Conservation (phyloP, 2,113 vertebrate species). For the Balaeniceps rex region DNA sequence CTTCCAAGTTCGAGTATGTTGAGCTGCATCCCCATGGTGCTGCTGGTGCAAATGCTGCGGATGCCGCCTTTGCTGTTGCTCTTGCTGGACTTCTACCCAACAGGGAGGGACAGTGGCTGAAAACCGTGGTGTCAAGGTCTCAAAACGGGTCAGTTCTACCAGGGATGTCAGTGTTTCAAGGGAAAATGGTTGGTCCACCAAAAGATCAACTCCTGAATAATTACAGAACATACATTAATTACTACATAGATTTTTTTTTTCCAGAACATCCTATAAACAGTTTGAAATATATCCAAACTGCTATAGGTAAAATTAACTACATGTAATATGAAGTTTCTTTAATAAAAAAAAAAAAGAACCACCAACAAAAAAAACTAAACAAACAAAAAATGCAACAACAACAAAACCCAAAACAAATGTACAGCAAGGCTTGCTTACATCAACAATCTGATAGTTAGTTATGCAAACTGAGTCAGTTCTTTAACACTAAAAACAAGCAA, state of each 20-base stretch:
- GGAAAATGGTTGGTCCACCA: conserved; percentile 91
- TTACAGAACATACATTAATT: not conserved
- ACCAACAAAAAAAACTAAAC: too few species aligned
- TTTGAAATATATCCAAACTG: not conserved
- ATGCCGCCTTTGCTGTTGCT: conserved; percentile 95
- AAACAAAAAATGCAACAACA: not conserved
- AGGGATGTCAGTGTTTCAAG: conserved; percentile 89
- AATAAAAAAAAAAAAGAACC: not conserved
- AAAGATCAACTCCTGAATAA: conserved; percentile 90
- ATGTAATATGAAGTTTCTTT: not conserved
- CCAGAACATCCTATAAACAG: not conserved
- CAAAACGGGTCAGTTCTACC: conserved; percentile 96
- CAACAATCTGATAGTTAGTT: too few species aligned
- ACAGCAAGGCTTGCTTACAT: too few species aligned
- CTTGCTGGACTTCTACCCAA: conserved; percentile 98
- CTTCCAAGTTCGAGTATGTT: conserved; percentile 98
- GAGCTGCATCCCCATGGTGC: conserved; percentile 96
- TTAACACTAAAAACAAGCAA: too few species aligned
- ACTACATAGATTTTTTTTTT: not conserved
- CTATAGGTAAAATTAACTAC: not conserved
- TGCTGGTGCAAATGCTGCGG: conserved; percentile 98
- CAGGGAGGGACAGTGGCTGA: conserved; percentile 97
- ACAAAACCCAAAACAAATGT: too few species aligned
- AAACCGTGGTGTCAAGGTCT: conserved; percentile 95
- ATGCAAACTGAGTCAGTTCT: too few species aligned